Conservation (phyloP, 30 jellyfish, hydroid and myxozoan species). For the Nemopilema nomurai region DNA sequence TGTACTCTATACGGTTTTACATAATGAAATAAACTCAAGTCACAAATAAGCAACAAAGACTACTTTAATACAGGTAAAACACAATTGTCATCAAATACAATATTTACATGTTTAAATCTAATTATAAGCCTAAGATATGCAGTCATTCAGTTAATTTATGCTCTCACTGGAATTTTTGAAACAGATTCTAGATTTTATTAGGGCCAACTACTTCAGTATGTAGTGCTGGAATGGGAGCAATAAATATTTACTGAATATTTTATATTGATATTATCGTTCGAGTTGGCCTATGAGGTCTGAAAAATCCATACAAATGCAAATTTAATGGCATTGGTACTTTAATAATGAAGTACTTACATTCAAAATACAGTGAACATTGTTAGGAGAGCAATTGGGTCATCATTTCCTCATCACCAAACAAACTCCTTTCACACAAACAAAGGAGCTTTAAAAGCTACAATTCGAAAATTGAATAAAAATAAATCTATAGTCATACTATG, state of each 20-base stretch:
- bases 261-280: too few relatives aligned
- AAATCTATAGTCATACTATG: conserved; percentile 6
- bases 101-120: conserved; percentile 2
- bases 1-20: not conserved
- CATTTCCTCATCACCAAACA: not conserved
- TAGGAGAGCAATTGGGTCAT: not conserved
- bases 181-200: too few relatives aligned
- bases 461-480: not conserved
- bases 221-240: too few relatives aligned
- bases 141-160: not conserved
- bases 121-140: not conserved
- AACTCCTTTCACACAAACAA: not conserved
- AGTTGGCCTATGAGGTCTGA: too few relatives aligned
- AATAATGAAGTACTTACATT: too few relatives aligned
- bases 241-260: too few relatives aligned
- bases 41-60: conserved; percentile 10
- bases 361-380: too few relatives aligned
- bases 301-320: too few relatives aligned
- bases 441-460: not conserved
- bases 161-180: not conserved
- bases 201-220: not conserved
- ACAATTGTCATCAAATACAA: conserved; percentile 9
- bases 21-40: not conserved
- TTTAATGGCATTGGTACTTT: too few relatives aligned
- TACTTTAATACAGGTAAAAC: conserved; percentile 35